Conservation (phyloP, 2,888 invertebrate genomes). For the Macropis europaea region DNA sequence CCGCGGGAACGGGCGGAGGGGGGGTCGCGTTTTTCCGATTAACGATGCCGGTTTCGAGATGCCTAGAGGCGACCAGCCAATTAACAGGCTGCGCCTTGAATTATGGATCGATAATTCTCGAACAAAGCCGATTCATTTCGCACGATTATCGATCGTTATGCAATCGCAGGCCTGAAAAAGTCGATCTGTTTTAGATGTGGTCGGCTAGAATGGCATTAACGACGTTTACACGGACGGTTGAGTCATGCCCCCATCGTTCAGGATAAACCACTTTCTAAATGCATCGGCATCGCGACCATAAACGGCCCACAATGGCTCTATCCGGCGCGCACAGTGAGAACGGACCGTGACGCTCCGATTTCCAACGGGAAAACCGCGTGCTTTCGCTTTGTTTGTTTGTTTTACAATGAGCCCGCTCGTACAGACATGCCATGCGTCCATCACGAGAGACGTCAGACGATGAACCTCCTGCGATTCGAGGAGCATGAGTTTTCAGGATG, state of each 20-base stretch:
- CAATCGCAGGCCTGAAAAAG: constrained; percentile 15
- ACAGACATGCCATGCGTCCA: too few species aligned
- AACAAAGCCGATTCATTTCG: constrained; percentile 4
- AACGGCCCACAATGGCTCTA: constrained; percentile 71
- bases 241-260: constrained; percentile 69
- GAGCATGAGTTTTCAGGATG: too few species aligned
- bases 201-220: constrained; percentile 52
- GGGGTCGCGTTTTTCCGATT: too few species aligned
- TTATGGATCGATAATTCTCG: too few species aligned
- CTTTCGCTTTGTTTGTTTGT: not conserved
- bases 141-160: constrained; percentile 5
- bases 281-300: constrained; percentile 66
- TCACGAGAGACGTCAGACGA: too few species aligned
- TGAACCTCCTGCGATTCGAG: too few species aligned
- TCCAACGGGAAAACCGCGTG: not conserved
- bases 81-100: too few species aligned
- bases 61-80: not conserved
- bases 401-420: not conserved
- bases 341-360: constrained; percentile 19
- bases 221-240: constrained; percentile 67
- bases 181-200: constrained; percentile 33
- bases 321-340: constrained; percentile 48
- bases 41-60: not conserved
- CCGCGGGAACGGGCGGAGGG: too few species aligned
- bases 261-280: constrained; percentile 74